Base-by-base conservation (phyloP, 2,888 invertebrate genomes). In the Spisula subtruncata region DNA sequence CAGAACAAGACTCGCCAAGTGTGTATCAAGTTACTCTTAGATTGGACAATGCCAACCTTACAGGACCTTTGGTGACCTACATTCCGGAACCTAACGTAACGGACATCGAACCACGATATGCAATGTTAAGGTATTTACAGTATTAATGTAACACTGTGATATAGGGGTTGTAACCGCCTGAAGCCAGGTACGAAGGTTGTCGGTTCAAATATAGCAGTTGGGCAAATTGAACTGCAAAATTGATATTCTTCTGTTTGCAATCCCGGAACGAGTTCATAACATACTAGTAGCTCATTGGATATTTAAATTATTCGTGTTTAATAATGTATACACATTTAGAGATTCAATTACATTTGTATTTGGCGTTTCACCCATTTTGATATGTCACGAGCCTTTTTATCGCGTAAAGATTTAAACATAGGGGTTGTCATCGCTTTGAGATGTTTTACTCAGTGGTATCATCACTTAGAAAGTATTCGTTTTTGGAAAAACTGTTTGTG, bases 61-160 rank as follows among this genome's bases (percentile, higher is more conserved):
- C 0, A 10, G 87, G 87, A 32, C 87, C 87, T 6, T 35, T 46
- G 8, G 56, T 87, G 29, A 83, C 79, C 1, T 87, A 87, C 75
- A 25, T 82, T 14, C 75, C 82, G 18, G 87, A 87, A 56, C 87
- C 87, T 16, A 83, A 54, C 10, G 54, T 87, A 16, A n/a, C 12
- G 10, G 54, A 79, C 20, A 79, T 87, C 32, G 71, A 83, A 0
- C 87, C 87, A 41, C 66, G 16, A n/a, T 75, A 32, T 6, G 32
- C 75, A 46, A 83, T 83, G 18, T 25, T 54, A 1, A 87, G 87
- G 87, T 87, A 51, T n/a, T 60, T n/a, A 60, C 60, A n/a, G 20
- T n/a, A 51, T 25, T 25, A 60, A 20, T 8, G 6, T 6, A 25
- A 60, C 20, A n/a, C 1, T 60, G 0, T 4, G 25, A n/a, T 20